Base-by-base conservation (phyloP, 2,888 invertebrate genomes). In the Pandemis cinnamomeana region DNA sequence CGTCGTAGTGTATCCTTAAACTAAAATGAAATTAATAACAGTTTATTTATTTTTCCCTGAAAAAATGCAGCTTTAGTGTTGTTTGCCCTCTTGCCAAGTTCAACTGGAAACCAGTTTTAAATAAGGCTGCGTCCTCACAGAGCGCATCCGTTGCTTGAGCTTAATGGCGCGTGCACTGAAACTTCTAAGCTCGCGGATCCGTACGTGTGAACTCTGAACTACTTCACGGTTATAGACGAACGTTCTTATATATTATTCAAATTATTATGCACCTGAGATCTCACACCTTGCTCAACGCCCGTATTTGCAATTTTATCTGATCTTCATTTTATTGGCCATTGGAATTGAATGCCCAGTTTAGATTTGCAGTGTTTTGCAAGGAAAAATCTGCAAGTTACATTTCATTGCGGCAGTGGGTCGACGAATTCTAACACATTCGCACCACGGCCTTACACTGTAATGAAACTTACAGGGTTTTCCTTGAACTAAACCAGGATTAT, bases 161-260 rank as follows among this genome's bases (percentile, higher is more conserved):
- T 81, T 83, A 86, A 86, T 83, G 82, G 81, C 77, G 79, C 81
- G 79, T 79, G 78, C 76, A 80, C 69, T 73, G 75, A 51, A 61
- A 62, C 62, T 71, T 62, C 66, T 62, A 73, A 70, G 68, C 73
- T 48, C 44, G 55, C 68, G 69, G 53, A 68, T 63, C 66, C 67
- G 70, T 71, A 67, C 67, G 69, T 73, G 73, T 62, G 69, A 69
- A 66, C 71, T 36, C 27, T 53, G 63, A 51, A 63, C 71, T 72
- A 62, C 62, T 75, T 68, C 60, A 69, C 64, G 48, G 67, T 71
- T 75, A 67, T 69, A 51, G 66, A 51, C 46, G 63, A 68, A 63
- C 20, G 63, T 72, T 63, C 68, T 69, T 73, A 68, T 73, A 73
- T 64, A 64, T 73, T 69, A 73, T 73, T 73, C 64, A 73, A 64